These are phyloP conservation scores for Euphydryas editha DNA, from an alignment of 2,888 invertebrate species.

Conservation along the genomic window DNA sequence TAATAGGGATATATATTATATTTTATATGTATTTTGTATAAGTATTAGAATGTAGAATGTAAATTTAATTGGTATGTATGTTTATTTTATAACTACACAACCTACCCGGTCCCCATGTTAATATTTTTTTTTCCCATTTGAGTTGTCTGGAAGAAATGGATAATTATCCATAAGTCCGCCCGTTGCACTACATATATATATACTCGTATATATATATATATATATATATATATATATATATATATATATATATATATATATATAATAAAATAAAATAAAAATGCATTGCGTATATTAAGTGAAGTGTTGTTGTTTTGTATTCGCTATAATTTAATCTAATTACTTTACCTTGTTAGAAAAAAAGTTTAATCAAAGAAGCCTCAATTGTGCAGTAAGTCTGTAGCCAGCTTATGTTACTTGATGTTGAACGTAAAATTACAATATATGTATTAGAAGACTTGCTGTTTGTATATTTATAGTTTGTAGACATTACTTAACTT, in stretches of 20 bases:
- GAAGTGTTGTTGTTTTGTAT: neutral
- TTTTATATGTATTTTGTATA: too few species aligned
- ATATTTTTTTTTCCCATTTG: too few species aligned
- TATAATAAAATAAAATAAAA: neutral
- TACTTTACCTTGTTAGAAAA: conserved; percentile 33
- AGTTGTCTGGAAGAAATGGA: too few species aligned
- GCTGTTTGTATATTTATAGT: neutral
- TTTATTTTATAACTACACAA: too few species aligned
- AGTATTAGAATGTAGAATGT: too few species aligned
- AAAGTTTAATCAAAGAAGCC: conserved; percentile 43
- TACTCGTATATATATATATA: too few species aligned
- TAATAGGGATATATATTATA: too few species aligned
- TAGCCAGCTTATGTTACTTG: conserved; percentile 32
- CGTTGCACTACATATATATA: too few species aligned
- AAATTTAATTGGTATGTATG: too few species aligned
- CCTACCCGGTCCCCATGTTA: too few species aligned
- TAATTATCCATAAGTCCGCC: too few species aligned
- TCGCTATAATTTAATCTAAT: conserved; percentile 37
- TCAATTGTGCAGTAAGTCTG: conserved; percentile 31
- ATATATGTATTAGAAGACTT: conserved; percentile 12
- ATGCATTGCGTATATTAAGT: neutral
- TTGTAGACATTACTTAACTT: neutral
- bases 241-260: neutral
- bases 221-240: too few species aligned
- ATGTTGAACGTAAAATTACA: conserved; percentile 17